These are phyloP conservation scores for Aegotheles bennettii DNA, from an alignment of 2,113 vertebrate species.

Conservation along the genomic window DNA sequence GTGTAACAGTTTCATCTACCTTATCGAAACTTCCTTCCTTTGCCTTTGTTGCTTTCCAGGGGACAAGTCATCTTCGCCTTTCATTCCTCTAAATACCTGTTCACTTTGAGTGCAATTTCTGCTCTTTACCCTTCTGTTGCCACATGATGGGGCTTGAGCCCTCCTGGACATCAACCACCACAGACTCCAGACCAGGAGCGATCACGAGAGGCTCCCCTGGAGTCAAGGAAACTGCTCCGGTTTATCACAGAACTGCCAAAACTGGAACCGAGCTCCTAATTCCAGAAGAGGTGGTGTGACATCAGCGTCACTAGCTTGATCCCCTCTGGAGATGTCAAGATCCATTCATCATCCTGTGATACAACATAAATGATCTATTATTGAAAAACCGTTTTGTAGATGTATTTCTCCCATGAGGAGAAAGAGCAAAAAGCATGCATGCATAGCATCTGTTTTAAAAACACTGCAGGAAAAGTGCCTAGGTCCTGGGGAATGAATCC, in stretches of 20 bases:
- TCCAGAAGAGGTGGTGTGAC: not conserved
- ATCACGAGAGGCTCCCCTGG: not conserved
- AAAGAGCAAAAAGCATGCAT: not conserved
- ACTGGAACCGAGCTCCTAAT: not conserved
- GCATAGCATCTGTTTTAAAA: not conserved
- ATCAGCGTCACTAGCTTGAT: not conserved
- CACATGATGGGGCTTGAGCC: not conserved
- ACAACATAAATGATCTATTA: not conserved
- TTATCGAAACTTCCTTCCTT: constrained; percentile 11
- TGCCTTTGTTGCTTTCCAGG: not conserved
- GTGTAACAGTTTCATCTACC: not conserved
- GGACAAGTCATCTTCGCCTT: not conserved
- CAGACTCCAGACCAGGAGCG: not conserved
- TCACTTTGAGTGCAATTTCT: not conserved
- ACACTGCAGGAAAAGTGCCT: not conserved
- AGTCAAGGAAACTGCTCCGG: not conserved
- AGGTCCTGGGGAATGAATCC: not conserved
- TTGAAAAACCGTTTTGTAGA: not conserved
- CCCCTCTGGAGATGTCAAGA: not conserved
- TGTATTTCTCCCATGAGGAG: not conserved
- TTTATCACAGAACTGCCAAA: not conserved
- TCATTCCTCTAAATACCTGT: not conserved
- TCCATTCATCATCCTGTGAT: not conserved
- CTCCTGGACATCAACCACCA: not conserved
- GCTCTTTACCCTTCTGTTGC: not conserved